A percentile compares a stretch with the other conserved stretches of the same genome.
These are phyloP conservation scores for Takifugu flavidus DNA, from an alignment of 2,113 vertebrate species.

Conservation along the genomic window DNA sequence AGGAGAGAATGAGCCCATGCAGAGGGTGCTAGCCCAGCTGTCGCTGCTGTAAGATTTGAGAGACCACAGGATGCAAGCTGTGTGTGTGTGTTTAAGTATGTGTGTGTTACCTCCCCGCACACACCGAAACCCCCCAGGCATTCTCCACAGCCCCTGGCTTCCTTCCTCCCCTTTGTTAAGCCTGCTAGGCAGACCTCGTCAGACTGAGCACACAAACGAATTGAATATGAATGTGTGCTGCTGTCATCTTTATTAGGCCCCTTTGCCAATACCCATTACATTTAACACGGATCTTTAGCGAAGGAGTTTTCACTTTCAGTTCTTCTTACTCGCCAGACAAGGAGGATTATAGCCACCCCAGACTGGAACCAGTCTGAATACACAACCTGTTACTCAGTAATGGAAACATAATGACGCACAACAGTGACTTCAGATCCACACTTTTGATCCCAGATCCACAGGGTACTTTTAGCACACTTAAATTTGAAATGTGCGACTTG, in stretches of 20 bases:
- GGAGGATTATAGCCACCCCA: conserved; percentile 43
- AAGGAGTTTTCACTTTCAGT: conserved; percentile 52
- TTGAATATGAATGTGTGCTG: conserved; percentile 76
- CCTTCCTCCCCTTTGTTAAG: conserved; percentile 78
- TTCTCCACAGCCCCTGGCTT: conserved; percentile 66
- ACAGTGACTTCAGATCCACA: no score
- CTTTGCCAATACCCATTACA: conserved; percentile 68
- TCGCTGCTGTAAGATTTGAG: conserved; percentile 62
- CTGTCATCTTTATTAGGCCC: conserved; percentile 70
- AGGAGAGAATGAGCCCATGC: conserved; percentile 58
- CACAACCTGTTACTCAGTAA: conserved; percentile 51
- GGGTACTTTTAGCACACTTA: background rate
- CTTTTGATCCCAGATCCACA: no score
- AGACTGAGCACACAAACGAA: conserved; percentile 76
- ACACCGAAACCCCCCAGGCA: conserved; percentile 33
- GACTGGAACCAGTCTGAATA: conserved; percentile 50
- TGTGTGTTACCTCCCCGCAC: conserved; percentile 37
- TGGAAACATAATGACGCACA: conserved; percentile 18
- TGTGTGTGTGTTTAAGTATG: conserved; percentile 32
- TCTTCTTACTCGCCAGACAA: conserved; percentile 44
- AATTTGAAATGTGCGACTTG: conserved; percentile 14
- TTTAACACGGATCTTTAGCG: conserved; percentile 60
- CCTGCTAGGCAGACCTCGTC: conserved; percentile 66
- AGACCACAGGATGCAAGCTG: conserved; percentile 52
- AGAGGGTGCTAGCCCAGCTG: conserved; percentile 70